phyloP scores from a whole-genome alignment of 1,140 invertebrate genomes.

The Drosophila nikananu region DNA sequence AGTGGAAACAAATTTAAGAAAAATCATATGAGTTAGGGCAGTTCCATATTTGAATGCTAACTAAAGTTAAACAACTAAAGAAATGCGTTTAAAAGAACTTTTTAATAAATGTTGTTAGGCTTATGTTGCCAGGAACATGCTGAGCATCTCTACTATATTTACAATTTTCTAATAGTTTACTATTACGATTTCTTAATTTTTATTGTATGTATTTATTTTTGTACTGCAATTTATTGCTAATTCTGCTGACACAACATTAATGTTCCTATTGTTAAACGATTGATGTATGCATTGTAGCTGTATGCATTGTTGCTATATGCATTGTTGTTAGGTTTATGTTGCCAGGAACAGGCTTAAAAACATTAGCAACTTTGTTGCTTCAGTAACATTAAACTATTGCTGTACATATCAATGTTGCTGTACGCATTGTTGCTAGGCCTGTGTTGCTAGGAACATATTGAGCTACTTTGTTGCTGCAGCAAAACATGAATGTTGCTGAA shows the following conservation, averaged over 20 bases:
- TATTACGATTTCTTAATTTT: neutral
- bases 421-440: too few species aligned
- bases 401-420: too few species aligned
- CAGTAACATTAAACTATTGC: neutral
- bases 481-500: neutral
- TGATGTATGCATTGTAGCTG: too few species aligned
- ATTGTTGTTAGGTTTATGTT: neutral
- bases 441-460: too few species aligned
- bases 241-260: too few species aligned
- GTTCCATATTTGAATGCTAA: neutral
- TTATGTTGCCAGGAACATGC: neutral
- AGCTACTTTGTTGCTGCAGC: too few species aligned
- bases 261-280: too few species aligned
- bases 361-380: neutral
- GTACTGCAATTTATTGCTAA: too few species aligned
- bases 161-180: neutral
- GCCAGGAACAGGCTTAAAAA: neutral
- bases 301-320: too few species aligned
- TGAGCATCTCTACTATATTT: neutral
- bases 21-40: neutral
- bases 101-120: neutral
- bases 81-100: neutral
- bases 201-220: too few species aligned
- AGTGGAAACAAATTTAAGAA: neutral
- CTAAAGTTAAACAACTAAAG: neutral